Base-by-base conservation (phyloP, 2,113 vertebrate genomes). In the Erpornis zantholeuca region DNA sequence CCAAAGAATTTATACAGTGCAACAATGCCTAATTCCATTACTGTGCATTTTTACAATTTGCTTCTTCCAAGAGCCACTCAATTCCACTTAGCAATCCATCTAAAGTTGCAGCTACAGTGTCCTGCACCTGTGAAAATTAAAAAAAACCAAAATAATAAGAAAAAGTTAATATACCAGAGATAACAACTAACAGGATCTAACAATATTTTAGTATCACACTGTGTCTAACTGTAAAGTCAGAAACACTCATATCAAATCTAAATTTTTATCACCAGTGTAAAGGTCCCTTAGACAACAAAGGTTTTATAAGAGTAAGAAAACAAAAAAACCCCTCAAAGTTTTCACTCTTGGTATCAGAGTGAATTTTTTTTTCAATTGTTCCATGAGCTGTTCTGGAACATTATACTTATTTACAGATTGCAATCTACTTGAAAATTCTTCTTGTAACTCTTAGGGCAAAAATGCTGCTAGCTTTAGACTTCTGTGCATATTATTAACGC, bases 41-140 rank as follows among this genome's bases (percentile, higher is more conserved):
- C 70, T 91, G 83, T 90, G 92, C 10, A 98, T 38, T 96, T 97
- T 98, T 97, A 98, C 96, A 91, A 68, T 98, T 98, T 77, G 97
- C 97, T 96, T 98, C 98, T 95, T 97, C 98, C 82, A 99, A 97
- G 81, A 99, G 96, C 99, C 99, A 99, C 22, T 98, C 97, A 86
- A 99, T 98, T 49, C 99, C 99, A 90, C 97, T 98, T 88, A 98
- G 86, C 89, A 99, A 97, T 33, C 99, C 99, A 25, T 83, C 91
- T 31, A 99, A 97, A 33, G 98, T 98, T 90, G 98, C 98, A 85
- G 98, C 98, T 56, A 98, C 98, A 11, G 97, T 97, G 66, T 99
- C 98, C 89, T 99, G 99, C 29, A 99, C 98, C 99, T 98, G 96
- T 57, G 72, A 92, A 82, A 80, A n/a, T n/a, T n/a, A 33, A 9